Percentiles rank a stretch among this genome's conserved stretches.
Conservation (phyloP, 2,113 vertebrate species). For the Pelusios castaneus region DNA sequence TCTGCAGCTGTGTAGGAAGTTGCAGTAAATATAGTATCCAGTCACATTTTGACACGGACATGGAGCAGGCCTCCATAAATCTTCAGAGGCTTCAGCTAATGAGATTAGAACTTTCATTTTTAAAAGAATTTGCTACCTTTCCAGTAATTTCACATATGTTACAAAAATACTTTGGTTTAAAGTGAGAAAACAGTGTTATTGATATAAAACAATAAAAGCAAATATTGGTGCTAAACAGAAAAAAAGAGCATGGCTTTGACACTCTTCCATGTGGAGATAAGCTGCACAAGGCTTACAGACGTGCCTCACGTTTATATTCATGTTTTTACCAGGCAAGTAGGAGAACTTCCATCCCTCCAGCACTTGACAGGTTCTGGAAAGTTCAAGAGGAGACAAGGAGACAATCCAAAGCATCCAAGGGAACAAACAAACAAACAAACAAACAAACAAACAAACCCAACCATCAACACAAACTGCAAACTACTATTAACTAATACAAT, state of each 20-base stretch:
- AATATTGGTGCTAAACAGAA: background rate
- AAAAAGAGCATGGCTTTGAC: background rate
- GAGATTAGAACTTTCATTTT: conserved; percentile 62
- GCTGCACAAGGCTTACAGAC: background rate
- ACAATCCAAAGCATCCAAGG: background rate
- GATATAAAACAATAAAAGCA: background rate
- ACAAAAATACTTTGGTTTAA: conserved; percentile 17
- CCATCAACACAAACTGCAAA: background rate
- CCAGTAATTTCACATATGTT: conserved; percentile 39
- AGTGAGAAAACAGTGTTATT: background rate
- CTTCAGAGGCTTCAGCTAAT: conserved; percentile 61
- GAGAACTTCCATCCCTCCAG: fast-evolving
- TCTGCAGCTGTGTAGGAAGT: conserved; percentile 58
- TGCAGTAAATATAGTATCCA: conserved; percentile 66
- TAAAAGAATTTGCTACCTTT: conserved; percentile 64
- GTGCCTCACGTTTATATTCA: background rate
- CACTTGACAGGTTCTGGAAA: background rate
- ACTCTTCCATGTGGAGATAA: background rate
- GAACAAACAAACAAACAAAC: fast-evolving
- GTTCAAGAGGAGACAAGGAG: background rate
- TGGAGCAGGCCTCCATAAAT: conserved; percentile 60
- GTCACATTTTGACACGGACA: conserved; percentile 61
- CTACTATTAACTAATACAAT: background rate
- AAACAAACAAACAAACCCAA: background rate
- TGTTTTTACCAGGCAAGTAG: background rate